phyloP scores from a whole-genome alignment of 1,140 invertebrate genomes.

The Myzus persicae region DNA sequence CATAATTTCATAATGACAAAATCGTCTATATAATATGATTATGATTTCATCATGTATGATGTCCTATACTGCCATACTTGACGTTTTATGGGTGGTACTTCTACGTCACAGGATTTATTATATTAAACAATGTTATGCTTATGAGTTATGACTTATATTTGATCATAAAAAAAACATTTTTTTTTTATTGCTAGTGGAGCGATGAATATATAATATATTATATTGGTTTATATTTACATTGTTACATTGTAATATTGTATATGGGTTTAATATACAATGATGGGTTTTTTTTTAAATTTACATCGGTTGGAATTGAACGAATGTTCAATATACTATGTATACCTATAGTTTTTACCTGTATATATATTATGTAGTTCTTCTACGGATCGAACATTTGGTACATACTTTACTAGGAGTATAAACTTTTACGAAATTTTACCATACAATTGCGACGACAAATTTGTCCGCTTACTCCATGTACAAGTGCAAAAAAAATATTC shows the following conservation, averaged over 20 bases:
- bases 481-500: not conserved
- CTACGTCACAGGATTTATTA: not conserved
- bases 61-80: not conserved
- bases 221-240: not conserved
- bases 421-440: not conserved
- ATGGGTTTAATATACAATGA: not conserved
- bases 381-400: not conserved
- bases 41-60: not conserved
- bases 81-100: not conserved
- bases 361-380: not conserved
- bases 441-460: not conserved
- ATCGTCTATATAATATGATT: not conserved
- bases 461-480: not conserved
- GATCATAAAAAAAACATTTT: constrained; percentile 6
- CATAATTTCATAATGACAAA: no score
- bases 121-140: not conserved
- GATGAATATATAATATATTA: no score
- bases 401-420: not conserved
- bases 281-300: not conserved
- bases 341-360: not conserved
- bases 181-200: not conserved
- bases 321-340: not conserved
- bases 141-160: not conserved
- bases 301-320: not conserved
- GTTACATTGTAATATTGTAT: not conserved